Evolutionary conservation across 2,797 vertebrate species (phyloP).

Genomic region (Poecilia gillii): DNA sequence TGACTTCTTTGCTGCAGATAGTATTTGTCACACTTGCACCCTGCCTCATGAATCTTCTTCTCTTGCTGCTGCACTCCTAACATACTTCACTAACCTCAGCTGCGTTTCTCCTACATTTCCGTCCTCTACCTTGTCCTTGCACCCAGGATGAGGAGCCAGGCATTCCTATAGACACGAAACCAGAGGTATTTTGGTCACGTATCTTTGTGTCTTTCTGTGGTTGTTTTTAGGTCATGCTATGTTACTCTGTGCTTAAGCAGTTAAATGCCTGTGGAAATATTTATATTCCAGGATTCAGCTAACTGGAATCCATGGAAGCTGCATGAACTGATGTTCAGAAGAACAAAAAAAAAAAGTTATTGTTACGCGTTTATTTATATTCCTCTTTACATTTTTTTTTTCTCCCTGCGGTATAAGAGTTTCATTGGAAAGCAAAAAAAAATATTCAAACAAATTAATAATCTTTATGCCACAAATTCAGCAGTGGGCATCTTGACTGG

Average conservation of each 20-base stretch:
- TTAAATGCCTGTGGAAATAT: constrained; percentile 49
- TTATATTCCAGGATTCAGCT: constrained; percentile 32
- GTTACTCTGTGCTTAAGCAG: constrained; percentile 42
- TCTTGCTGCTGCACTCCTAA: constrained; percentile 39
- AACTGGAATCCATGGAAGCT: constrained; percentile 47
- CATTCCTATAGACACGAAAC: constrained; percentile 80
- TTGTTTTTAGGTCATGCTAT: constrained; percentile 47
- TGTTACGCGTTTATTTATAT: constrained; percentile 20
- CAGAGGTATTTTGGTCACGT: constrained; percentile 81
- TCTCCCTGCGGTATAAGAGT: too few species aligned
- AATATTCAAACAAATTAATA: background rate
- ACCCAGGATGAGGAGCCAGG: constrained; percentile 80
- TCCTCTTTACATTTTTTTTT: background rate
- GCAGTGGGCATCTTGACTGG: constrained; percentile 26
- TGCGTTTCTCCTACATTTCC: constrained; percentile 45
- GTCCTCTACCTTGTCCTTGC: constrained; percentile 44
- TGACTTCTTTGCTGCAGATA: constrained; percentile 23
- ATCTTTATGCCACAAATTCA: constrained; percentile 14
- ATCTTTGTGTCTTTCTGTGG: constrained; percentile 59
- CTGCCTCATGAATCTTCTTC: constrained; percentile 33
- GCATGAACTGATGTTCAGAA: constrained; percentile 46
- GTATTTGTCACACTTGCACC: constrained; percentile 25
- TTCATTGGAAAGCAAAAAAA: background rate
- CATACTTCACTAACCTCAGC: constrained; percentile 50
- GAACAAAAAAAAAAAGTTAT: constrained; percentile 29